Base-by-base conservation (phyloP, 2,888 invertebrate genomes). In the Diarsia mendica region DNA sequence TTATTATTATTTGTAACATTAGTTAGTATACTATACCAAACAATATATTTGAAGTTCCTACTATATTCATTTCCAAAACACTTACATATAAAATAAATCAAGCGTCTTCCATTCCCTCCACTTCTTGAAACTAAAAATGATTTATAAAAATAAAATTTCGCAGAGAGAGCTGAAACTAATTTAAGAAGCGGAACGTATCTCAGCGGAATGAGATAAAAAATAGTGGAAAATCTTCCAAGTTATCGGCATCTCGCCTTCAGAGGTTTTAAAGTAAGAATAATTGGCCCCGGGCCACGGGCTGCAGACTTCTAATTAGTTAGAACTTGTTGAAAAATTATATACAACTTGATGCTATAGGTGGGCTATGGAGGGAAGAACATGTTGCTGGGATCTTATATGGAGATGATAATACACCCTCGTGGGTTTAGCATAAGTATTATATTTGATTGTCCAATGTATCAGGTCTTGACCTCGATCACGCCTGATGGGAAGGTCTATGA, bases 301-400 rank as follows among this genome's bases (percentile, higher is more conserved):
- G 75, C 79, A 75, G 72, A 85, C 82, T 77, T 82, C 86, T 91
- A 92, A 92, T 92, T 92, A 92, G 91, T 90, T 92, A 87, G 87
- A 89, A 91, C 90, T 90, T 91, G 90, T 92, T 92, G 91, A 92
- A 91, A 91, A 92, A 93, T 92, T 92, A 89, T 84, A 83, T 80
- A 89, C 84, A 87, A 85, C 89, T 84, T 77, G 77, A 85, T 87
- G 88, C 77, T 83, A 58, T 79, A 85, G 85, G 83, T 84, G 73
- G 81, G 67, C 68, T 39, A 77, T 83, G 78, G 86, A 85, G 86
- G 80, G 85, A 83, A 83, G 86, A 86, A 85, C 80, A 74, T 80
- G 48, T 69, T 84, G 72, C 69, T 74, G 75, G 74, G 51, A 84
- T 70, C 60, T 0, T 78, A 80, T 78, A 80, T 75, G 75, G 88